Evolutionary conservation across 2,888 invertebrate genomes (phyloP), one percentile per base, ranked within the genome.

Genomic region (Dryadula phaetusa): DNA sequence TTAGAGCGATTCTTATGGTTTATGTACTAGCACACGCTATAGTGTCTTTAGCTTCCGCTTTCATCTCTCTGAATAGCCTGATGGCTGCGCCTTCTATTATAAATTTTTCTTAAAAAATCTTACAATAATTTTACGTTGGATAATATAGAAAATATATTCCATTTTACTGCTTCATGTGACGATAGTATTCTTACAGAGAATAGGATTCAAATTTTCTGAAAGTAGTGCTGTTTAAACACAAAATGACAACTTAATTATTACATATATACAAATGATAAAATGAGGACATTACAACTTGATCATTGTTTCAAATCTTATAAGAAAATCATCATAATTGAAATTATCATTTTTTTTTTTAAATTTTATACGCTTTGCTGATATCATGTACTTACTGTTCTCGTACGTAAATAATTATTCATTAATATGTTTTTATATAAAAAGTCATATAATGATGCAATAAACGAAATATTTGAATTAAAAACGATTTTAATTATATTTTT

Each of bases 41-140:
- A 40, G 22, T 56, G 8, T 22, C 22, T 56, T 56, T 40, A 56
- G 16, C n/a, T 37, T 22, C 10, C 56, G 56, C 40, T 56, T 56
- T 56, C 40, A 56, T 56, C 56, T 40, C 12, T 56, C 56, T 56
- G 40, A 56, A 40, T 40, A 25, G 56, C 37, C 40, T 16, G 40
- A 16, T 40, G 54, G 22, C 10, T 20, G 40, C n/a, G 37, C 25
- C 25, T 22, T 32, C 10, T 12, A 52, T 40, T 56, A 22, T 56
- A 40, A n/a, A 40, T n/a, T 40, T 16, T 56, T 40, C n/a, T 25
- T 40, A n/a, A 40, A 37, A 56, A 56, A 25, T 56, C n/a, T 10
- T 25, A 20, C 49, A 5, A 49, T 49, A 49, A 49, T 28, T 28
- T 5, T n/a, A n/a, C 28, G 12, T 10, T 20, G 20, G 20, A 12